Conservation (phyloP, 92 coral and sea anemone genomes). For the Porites lobata region DNA sequence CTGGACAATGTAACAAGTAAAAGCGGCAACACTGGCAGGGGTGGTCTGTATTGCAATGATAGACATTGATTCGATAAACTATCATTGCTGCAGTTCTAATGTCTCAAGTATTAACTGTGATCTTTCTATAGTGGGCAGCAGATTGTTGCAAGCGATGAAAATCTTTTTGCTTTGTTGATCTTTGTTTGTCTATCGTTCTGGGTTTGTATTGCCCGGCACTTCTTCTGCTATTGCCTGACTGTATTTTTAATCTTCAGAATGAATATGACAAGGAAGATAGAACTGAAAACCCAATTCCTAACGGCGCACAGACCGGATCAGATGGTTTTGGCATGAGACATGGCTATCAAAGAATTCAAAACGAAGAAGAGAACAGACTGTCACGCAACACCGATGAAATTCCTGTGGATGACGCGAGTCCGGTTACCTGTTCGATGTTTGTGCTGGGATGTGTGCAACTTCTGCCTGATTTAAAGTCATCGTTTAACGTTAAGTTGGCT, state of each 20-base stretch:
- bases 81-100: background rate
- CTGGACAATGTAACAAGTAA: background rate
- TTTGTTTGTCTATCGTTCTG: background rate
- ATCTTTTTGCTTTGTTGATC: background rate
- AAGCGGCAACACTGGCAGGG: background rate
- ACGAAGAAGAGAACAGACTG: background rate
- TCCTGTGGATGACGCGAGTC: background rate
- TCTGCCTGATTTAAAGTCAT: background rate
- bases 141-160: background rate
- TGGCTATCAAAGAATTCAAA: too few species aligned
- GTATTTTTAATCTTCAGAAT: background rate
- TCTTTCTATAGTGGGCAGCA: background rate
- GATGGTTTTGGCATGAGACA: too few species aligned
- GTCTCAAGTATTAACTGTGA: background rate
- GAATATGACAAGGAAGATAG: background rate
- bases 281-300: background rate
- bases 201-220: background rate
- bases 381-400: background rate
- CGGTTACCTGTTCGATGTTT: background rate
- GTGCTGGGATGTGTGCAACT: background rate
- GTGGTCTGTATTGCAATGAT: conserved; percentile 7
- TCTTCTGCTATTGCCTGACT: background rate
- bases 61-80: background rate
- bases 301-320: too few species aligned
- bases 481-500: background rate